Evolutionary conservation across 2,113 vertebrate species (phyloP).

Genomic region (Cacatua alba): DNA sequence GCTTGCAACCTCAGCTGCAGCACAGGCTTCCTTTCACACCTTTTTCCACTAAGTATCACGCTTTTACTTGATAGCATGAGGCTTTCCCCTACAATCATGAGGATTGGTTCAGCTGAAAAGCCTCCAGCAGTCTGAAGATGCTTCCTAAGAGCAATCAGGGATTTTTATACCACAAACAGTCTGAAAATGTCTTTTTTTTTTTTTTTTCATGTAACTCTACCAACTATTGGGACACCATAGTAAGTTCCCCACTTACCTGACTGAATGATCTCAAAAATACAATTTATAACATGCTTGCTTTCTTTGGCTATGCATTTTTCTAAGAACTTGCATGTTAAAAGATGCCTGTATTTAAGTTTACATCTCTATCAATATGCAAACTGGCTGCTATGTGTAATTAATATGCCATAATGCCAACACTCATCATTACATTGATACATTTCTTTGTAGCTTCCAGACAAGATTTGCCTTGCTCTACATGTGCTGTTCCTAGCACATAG

Average conservation of each 20-base stretch:
- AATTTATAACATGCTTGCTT: neutral
- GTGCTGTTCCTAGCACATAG: neutral
- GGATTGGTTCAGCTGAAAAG: neutral
- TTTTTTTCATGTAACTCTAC: neutral
- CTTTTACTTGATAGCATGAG: neutral
- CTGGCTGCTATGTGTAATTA: neutral
- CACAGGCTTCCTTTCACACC: neutral
- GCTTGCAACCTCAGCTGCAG: neutral
- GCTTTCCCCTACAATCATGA: neutral
- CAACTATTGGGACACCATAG: neutral
- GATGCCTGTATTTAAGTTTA: neutral
- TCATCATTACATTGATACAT: rapidly evolving
- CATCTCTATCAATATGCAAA: neutral
- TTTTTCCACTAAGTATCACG: neutral
- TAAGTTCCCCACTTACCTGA: neutral
- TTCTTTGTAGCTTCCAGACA: neutral
- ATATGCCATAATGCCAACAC: neutral
- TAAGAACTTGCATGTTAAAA: neutral
- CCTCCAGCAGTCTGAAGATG: neutral
- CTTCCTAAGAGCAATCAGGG: neutral
- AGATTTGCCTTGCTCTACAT: neutral
- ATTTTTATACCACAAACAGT: neutral
- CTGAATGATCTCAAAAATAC: neutral
- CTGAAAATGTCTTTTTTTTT: neutral
- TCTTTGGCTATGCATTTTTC: neutral